Percentiles rank a stretch among this genome's conserved stretches.
These are phyloP conservation scores for Picathartes gymnocephalus DNA, from an alignment of 2,113 vertebrate genomes.

Conservation along the genomic window DNA sequence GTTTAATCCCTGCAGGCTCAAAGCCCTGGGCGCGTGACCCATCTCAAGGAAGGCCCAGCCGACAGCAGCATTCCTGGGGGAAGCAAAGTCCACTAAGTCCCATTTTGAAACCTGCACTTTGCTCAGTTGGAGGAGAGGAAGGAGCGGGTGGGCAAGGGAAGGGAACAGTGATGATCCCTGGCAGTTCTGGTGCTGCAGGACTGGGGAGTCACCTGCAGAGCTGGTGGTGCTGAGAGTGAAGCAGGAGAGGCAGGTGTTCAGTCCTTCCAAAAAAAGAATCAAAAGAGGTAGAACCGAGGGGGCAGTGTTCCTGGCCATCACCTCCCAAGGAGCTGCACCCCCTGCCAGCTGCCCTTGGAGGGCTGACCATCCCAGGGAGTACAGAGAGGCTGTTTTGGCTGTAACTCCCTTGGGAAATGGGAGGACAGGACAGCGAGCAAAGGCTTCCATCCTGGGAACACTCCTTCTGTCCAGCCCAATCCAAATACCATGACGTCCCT, in stretches of 20 bases:
- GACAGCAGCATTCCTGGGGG: background rate
- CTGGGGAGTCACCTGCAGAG: background rate
- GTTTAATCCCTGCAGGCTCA: background rate
- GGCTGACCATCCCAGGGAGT: background rate
- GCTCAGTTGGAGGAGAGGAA: background rate
- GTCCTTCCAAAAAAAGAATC: background rate
- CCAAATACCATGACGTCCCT: background rate
- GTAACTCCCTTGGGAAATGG: background rate
- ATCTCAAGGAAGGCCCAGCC: background rate
- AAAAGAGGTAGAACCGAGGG: background rate
- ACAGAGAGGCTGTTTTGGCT: background rate
- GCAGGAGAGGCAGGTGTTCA: background rate
- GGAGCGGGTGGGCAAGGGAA: background rate
- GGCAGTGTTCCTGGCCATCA: background rate
- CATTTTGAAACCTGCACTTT: slow-evolving; percentile 40
- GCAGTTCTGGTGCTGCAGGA: background rate
- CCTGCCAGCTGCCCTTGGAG: background rate
- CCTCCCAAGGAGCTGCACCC: background rate
- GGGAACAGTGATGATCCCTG: background rate
- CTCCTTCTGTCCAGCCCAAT: background rate
- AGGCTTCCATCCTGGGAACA: background rate
- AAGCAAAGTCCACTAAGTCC: slow-evolving; percentile 1
- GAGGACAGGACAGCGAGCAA: background rate
- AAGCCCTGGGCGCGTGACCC: background rate
- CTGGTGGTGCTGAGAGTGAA: background rate